Base-by-base conservation (phyloP, 2,113 vertebrate genomes). In the Pangasianodon hypophthalmus region DNA sequence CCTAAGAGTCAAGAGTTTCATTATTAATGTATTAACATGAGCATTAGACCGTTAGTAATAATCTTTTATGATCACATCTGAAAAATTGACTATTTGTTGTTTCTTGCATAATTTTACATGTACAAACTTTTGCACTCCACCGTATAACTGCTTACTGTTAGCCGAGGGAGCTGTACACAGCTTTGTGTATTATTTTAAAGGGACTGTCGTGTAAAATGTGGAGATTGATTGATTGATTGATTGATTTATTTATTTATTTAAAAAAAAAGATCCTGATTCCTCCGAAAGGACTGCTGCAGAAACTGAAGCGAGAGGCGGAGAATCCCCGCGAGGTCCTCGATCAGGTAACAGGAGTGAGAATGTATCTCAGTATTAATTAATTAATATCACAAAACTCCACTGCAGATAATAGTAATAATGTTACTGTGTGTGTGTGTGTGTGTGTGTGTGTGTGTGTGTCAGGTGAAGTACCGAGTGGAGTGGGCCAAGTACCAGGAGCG, bases 401-500 rank as follows among this genome's bases (percentile, higher is more conserved):
- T n/a, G n/a, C n/a, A n/a, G n/a, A n/a, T n/a, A 46, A 46, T 46
- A 4, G 62, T 48, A 6, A 13, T 52, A 29, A 52, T 82, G 85
- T 41, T 13, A 82, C 6, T 11, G 6, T 73, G 41, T n/a, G 5
- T 56, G 16, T 54, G 0, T 71, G 69, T 21, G 86, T 82, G 21
- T 79, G 37, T 37, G 3, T 52, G 10, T 60, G 0, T 10, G 0
- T 19, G 41, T 90, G 44, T 48, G 37, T 83, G n/a, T 77, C 91
- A 99, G 98, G 98, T 99, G 46, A 97, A 96, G 90, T 99, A 99
- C 94, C 96, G 98, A 81, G 98, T 99, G 85, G 98, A 99, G 91
- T 99, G 98, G 98, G 98, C 98, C 85, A 99, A 99, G 93, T 99
- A 97, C 92, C 98, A 99, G 95, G 98, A 99, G 87, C 96, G 98